Percentiles rank a stretch among this genome's conserved stretches.
Evolutionary conservation across 2,113 vertebrate species (phyloP).

Genomic region (Anser brachyrhynchus): DNA sequence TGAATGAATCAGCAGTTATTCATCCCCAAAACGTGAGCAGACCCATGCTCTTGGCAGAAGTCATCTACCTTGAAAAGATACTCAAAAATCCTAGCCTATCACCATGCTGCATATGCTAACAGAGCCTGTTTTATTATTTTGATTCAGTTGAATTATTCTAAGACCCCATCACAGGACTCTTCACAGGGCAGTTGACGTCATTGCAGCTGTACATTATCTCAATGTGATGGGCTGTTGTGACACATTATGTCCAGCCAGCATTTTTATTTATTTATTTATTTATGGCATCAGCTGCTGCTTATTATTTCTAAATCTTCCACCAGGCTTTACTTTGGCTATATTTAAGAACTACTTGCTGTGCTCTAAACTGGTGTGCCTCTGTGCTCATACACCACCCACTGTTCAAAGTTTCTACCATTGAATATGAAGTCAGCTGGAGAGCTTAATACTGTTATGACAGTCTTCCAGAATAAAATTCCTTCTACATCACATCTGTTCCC

Average conservation of each 20-base stretch:
- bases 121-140: neutral
- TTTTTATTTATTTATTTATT: neutral
- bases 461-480: slow-evolving; percentile 30
- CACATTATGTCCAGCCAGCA: neutral
- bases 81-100: neutral
- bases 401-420: neutral
- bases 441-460: slow-evolving; percentile 41
- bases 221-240: neutral
- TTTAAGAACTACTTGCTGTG: slow-evolving; percentile 26
- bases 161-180: neutral
- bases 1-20: neutral
- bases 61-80: neutral
- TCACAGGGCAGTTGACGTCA: neutral
- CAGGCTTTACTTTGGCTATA: neutral
- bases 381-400: slow-evolving; percentile 41
- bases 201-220: slow-evolving; percentile 29
- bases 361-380: slow-evolving; percentile 1
- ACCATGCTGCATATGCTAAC: neutral
- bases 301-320: slow-evolving; percentile 21
- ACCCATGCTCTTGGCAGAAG: neutral
- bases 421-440: slow-evolving; percentile 48
- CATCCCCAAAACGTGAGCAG: neutral
- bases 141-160: neutral
- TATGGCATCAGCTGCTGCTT: slow-evolving; percentile 26
- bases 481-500: slow-evolving; percentile 39